Percentiles rank a stretch among this genome's conserved stretches.
phyloP scores from a whole-genome alignment of 2,797 vertebrate genomes.

The Micropoecilia bifurca region DNA sequence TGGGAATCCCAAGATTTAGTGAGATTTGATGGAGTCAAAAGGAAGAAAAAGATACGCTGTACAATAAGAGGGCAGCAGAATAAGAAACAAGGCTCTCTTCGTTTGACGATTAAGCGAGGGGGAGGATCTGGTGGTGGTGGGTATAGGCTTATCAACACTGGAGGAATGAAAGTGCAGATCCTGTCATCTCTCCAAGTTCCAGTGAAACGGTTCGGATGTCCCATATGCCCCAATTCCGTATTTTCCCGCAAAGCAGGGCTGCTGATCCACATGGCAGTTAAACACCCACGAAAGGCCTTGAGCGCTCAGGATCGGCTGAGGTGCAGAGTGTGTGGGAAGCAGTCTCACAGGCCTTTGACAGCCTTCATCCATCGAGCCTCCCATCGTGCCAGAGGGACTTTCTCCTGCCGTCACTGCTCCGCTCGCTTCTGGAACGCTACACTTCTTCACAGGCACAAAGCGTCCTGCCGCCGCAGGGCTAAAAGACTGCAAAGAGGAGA shows the following conservation, averaged over 20 bases:
- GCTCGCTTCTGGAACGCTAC: slow-evolving; percentile 84
- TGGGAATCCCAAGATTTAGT: slow-evolving; percentile 75
- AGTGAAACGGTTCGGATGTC: slow-evolving; percentile 83
- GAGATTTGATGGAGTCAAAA: slow-evolving; percentile 73
- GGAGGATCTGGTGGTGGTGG: slow-evolving; percentile 77
- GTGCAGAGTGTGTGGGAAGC: slow-evolving; percentile 85
- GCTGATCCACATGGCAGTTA: slow-evolving; percentile 83
- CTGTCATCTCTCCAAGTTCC: slow-evolving; percentile 82
- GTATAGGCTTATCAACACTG: slow-evolving; percentile 82
- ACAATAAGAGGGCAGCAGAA: slow-evolving; percentile 70
- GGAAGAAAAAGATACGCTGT: slow-evolving; percentile 74
- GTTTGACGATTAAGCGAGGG: slow-evolving; percentile 81
- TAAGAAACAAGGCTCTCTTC: slow-evolving; percentile 80
- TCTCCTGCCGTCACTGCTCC: slow-evolving; percentile 83
- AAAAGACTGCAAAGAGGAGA: slow-evolving; percentile 76
- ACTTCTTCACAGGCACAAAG: slow-evolving; percentile 83
- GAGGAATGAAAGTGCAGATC: slow-evolving; percentile 78
- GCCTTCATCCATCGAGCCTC: slow-evolving; percentile 84
- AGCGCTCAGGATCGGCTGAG: slow-evolving; percentile 77
- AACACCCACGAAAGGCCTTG: slow-evolving; percentile 80
- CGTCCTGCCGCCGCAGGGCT: slow-evolving; percentile 79
- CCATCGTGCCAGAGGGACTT: slow-evolving; percentile 83
- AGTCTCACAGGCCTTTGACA: slow-evolving; percentile 80
- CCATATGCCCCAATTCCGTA: slow-evolving; percentile 82
- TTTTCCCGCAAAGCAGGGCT: slow-evolving; percentile 84